Conservation (phyloP, 1,140 invertebrate genomes). For the Cydia strobilella region DNA sequence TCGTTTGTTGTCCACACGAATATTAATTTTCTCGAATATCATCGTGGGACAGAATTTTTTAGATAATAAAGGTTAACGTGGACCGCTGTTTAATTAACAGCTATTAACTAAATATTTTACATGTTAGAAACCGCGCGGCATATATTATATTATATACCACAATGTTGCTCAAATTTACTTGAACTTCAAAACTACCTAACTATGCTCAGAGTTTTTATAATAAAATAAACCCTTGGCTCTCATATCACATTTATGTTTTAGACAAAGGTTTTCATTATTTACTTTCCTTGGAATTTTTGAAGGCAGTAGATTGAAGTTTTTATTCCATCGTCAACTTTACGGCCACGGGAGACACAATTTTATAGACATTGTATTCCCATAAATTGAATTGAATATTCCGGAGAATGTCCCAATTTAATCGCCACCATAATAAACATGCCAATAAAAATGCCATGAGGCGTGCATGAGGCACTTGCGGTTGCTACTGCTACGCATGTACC, state of each 20-base stretch:
- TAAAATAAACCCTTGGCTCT: too few relatives aligned
- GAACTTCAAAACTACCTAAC: too few relatives aligned
- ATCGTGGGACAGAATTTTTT: background rate
- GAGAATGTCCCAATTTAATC: background rate
- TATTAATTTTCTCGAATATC: background rate
- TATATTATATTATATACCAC: too few relatives aligned
- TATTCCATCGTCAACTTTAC: background rate
- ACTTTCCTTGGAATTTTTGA: background rate
- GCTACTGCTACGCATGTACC: too few relatives aligned
- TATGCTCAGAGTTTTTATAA: too few relatives aligned
- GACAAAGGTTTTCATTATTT: background rate
- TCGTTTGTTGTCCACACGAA: background rate
- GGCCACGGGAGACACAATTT: background rate
- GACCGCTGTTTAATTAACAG: background rate
- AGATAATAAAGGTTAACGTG: background rate
- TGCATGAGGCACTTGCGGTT: too few relatives aligned
- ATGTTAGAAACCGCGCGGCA: too few relatives aligned
- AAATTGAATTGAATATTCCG: background rate
- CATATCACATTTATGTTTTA: too few relatives aligned
- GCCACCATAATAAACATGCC: background rate
- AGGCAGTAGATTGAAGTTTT: background rate
- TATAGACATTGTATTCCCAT: constrained; percentile 7
- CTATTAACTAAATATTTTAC: too few relatives aligned
- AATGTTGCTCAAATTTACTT: too few relatives aligned
- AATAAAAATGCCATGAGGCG: too few relatives aligned